These are phyloP conservation scores for Ochropacha duplaris DNA, from an alignment of 2,888 invertebrate genomes.

Conservation along the genomic window DNA sequence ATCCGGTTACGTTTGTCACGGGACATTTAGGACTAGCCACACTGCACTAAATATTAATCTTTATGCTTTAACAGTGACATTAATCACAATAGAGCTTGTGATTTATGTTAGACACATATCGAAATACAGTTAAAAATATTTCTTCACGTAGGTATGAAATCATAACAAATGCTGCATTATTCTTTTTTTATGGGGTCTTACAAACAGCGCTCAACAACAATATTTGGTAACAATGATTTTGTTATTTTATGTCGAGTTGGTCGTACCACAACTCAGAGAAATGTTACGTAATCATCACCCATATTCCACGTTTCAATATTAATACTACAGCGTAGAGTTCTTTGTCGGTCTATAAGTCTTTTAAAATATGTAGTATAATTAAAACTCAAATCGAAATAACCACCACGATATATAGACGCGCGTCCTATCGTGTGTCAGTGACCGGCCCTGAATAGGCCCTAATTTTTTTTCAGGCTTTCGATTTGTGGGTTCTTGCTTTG, in stretches of 20 bases:
- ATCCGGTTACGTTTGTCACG: constrained; percentile 61
- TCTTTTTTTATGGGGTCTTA: constrained; percentile 52
- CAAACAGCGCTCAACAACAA: constrained; percentile 38
- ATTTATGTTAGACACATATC: constrained; percentile 66
- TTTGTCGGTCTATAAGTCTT: constrained; percentile 31
- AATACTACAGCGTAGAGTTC: constrained; percentile 18
- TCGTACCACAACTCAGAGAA: constrained; percentile 17
- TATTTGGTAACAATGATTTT: constrained; percentile 37
- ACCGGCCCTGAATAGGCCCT: constrained; percentile 72
- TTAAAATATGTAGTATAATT: constrained; percentile 54
- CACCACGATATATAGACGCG: constrained; percentile 38
- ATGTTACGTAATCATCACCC: constrained; percentile 15
- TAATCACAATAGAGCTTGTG: constrained; percentile 76
- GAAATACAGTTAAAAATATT: constrained; percentile 55
- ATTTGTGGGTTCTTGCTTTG: constrained; percentile 82
- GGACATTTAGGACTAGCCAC: constrained; percentile 43
- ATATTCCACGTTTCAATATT: constrained; percentile 32
- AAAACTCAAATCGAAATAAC: constrained; percentile 67
- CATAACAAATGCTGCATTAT: constrained; percentile 60
- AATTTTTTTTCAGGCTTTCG: constrained; percentile 75
- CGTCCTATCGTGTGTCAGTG: constrained; percentile 66
- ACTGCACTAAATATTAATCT: constrained; percentile 78
- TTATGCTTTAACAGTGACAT: constrained; percentile 75
- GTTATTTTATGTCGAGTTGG: constrained; percentile 22
- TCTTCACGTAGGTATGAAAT: constrained; percentile 38